A percentile compares a stretch with the other conserved stretches of the same genome.
These are phyloP conservation scores for Geotrupes spiniger DNA, from an alignment of 2,888 invertebrate genomes.

Conservation along the genomic window DNA sequence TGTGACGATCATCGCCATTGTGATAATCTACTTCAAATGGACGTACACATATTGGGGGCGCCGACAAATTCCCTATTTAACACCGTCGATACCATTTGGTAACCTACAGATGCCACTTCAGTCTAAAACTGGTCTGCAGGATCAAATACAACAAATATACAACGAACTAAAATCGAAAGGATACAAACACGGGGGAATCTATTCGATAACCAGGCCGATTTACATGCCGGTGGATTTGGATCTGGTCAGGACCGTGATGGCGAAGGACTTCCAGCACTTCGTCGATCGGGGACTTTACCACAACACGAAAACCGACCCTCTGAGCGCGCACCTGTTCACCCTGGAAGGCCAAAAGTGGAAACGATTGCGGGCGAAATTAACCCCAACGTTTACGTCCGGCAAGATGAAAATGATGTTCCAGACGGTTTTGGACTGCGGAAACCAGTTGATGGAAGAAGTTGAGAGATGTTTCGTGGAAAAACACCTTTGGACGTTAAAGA, in stretches of 20 bases:
- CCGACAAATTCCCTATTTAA: background rate
- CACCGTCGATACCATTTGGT: slow-evolving; percentile 12
- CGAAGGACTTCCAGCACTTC: slow-evolving; percentile 59
- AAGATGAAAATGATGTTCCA: slow-evolving; percentile 16
- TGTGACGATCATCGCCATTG: background rate
- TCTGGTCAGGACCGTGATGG: slow-evolving; percentile 47
- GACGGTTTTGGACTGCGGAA: background rate
- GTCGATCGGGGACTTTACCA: slow-evolving; percentile 58
- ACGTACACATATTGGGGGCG: slow-evolving; percentile 13
- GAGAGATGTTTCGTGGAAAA: background rate
- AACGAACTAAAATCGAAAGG: slow-evolving; percentile 26
- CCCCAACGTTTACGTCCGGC: too few species aligned
- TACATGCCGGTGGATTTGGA: slow-evolving; percentile 34
- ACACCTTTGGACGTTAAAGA: slow-evolving; percentile 3
- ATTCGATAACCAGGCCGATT: slow-evolving; percentile 25
- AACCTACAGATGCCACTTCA: background rate
- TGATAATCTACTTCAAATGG: slow-evolving; percentile 4
- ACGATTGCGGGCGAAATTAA: slow-evolving; percentile 22
- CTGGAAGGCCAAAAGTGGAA: slow-evolving; percentile 59
- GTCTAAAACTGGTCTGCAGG: slow-evolving; percentile 2
- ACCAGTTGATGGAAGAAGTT: background rate
- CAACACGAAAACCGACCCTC: slow-evolving; percentile 57
- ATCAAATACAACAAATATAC: slow-evolving; percentile 20
- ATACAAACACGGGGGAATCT: slow-evolving; percentile 29
- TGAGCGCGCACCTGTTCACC: slow-evolving; percentile 58